Evolutionary conservation across 2,113 vertebrate species (phyloP).

Genomic region (Oenanthe melanoleuca): DNA sequence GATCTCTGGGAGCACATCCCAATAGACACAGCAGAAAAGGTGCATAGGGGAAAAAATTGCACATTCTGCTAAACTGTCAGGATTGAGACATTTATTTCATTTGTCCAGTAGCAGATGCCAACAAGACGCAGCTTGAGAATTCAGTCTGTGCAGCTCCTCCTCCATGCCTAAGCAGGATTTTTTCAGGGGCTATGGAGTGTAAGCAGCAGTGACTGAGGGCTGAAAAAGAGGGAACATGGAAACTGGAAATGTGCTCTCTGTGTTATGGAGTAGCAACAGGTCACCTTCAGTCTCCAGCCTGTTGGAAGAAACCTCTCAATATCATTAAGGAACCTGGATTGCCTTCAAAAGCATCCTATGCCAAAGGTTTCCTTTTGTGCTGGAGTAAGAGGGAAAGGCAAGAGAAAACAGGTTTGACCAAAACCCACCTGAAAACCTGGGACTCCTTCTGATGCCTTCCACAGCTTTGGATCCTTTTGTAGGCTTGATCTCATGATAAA

Average conservation of each 20-base stretch:
- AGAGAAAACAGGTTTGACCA: neutral
- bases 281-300: neutral
- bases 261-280: neutral
- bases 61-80: neutral
- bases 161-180: neutral
- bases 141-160: neutral
- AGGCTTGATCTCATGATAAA: constrained; percentile 19
- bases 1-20: neutral
- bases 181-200: neutral
- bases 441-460: neutral
- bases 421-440: neutral
- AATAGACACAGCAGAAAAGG: neutral
- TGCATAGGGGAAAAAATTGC: neutral
- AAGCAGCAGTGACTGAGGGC: neutral
- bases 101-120: neutral
- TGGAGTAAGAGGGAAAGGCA: neutral
- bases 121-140: neutral
- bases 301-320: neutral
- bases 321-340: neutral
- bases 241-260: neutral
- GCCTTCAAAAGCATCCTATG: neutral
- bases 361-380: neutral
- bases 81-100: neutral
- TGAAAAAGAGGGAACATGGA: neutral
- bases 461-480: neutral